Evolutionary conservation across 1,140 invertebrate genomes (phyloP).

Genomic region (Caenorhabditis tropicalis): DNA sequence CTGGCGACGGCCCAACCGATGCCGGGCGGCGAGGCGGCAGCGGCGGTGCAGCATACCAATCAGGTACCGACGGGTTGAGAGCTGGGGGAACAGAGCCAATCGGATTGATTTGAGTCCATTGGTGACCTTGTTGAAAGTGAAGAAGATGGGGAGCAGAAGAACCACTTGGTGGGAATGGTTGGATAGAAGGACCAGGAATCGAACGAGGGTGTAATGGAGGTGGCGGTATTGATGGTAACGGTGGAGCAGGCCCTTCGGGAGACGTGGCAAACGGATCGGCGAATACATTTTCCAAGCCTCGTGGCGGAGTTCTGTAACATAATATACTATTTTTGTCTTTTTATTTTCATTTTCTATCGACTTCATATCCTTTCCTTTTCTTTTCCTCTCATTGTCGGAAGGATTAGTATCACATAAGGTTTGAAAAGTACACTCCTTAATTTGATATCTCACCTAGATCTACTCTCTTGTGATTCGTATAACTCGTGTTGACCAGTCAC

Average conservation of each 20-base stretch:
- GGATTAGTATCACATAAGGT: no score
- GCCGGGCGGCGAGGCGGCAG: neutral
- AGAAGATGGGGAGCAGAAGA: slow-evolving; percentile 12
- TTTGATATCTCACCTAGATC: no score
- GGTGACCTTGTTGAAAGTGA: neutral
- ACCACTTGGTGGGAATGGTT: neutral
- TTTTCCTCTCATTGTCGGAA: no score
- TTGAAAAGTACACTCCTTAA: no score
- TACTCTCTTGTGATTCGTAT: no score
- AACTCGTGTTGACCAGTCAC: no score
- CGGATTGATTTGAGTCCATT: neutral
- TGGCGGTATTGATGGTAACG: neutral
- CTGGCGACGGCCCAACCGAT: slow-evolving; percentile 5
- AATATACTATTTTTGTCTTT: no score
- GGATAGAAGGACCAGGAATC: neutral
- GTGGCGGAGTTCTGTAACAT: neutral
- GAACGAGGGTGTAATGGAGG: neutral
- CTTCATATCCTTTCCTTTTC: no score
- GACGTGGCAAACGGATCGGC: slow-evolving; percentile 22
- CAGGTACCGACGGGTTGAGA: neutral
- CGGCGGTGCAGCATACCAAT: neutral
- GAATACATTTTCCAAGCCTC: neutral
- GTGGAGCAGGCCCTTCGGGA: neutral
- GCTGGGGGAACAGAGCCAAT: neutral
- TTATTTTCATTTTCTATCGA: no score